These are phyloP conservation scores for Sycophila sp. DNA, from an alignment of 1,140 invertebrate species.

Conservation along the genomic window DNA sequence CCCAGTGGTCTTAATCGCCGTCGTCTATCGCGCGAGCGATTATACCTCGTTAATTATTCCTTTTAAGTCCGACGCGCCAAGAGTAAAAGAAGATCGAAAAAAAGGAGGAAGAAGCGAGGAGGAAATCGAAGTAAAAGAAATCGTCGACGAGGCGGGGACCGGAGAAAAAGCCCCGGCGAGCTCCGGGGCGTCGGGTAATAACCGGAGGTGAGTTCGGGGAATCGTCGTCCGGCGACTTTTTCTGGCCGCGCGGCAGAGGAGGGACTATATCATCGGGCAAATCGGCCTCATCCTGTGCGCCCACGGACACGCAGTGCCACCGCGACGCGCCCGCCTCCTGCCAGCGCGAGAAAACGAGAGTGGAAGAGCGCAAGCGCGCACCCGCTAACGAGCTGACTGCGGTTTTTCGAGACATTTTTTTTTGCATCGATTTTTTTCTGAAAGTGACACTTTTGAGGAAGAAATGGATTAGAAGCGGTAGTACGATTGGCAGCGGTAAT, in stretches of 20 bases:
- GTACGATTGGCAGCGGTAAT: background rate
- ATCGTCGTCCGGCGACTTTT: conserved; percentile 12
- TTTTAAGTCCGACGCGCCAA: background rate
- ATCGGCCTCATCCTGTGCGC: conserved; percentile 35
- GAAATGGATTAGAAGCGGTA: background rate
- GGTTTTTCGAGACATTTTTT: too few relatives aligned
- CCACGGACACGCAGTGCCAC: background rate
- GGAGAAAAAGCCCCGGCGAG: background rate
- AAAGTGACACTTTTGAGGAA: background rate
- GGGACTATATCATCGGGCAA: conserved; percentile 30
- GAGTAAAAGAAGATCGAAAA: background rate
- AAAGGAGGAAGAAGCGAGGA: background rate
- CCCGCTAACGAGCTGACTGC: conserved; percentile 14
- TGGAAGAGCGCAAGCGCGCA: background rate
- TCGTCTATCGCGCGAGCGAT: conserved; percentile 6
- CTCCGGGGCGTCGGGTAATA: too few relatives aligned
- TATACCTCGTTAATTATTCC: conserved; percentile 14
- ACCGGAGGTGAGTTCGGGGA: conserved; percentile 22
- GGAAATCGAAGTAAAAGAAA: too few relatives aligned
- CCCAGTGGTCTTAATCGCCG: conserved; percentile 5
- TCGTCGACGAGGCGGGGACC: background rate
- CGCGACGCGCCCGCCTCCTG: too few relatives aligned
- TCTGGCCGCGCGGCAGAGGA: background rate
- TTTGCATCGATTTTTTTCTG: too few relatives aligned
- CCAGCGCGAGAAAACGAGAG: conserved; percentile 7